Evolutionary conservation across 2,797 vertebrate genomes (phyloP), one percentile per base, ranked within the genome.

Genomic region (Scomberomorus guttatus): DNA sequence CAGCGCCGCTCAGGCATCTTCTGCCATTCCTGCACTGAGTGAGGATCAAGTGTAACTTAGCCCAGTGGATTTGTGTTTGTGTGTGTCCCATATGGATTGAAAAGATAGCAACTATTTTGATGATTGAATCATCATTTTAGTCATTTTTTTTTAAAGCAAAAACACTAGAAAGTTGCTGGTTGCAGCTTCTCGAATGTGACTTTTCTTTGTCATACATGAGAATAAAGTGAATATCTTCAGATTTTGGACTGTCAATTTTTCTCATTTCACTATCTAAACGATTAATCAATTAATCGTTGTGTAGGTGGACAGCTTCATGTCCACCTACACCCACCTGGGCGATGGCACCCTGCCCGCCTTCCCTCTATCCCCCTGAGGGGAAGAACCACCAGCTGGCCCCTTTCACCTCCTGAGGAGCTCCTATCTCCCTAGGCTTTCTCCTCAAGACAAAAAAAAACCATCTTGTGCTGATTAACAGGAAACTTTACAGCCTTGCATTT

Each of bases 381-480:
- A 78, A 62, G 52, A 59, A 34, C 52, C 51, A 50, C 82, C 81
- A 84, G 78, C 80, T 87, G 87, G 66, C 70, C 57, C 37, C 76
- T 71, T 54, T 76, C 62, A 77, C 75, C 76, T 84, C 81, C 81
- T 3, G 18, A 72, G 68, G 65, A 81, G 72, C 69, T 75, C 66
- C 46, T 37, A n/a, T 67, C 72, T 83, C 80, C 51, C 39, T 57
- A 50, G 1, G 46, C 62, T 27, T 27, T 74, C 77, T 70, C 29
- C 29, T 32, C 29, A 32, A 32, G 29, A 32, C 69, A 24, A 60
- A 72, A 64, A 22, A 24, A 60, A 72, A 64, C n/a, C 87, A 90
- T 89, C 84, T 90, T 92, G 83, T 78, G 80, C 81, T 89, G 86
- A 93, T 94, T 88, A 91, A 68, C 67, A 81, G 51, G 62, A 77